Conservation (phyloP, 1,140 invertebrate species). For the Caenorhabditis inopinata region DNA sequence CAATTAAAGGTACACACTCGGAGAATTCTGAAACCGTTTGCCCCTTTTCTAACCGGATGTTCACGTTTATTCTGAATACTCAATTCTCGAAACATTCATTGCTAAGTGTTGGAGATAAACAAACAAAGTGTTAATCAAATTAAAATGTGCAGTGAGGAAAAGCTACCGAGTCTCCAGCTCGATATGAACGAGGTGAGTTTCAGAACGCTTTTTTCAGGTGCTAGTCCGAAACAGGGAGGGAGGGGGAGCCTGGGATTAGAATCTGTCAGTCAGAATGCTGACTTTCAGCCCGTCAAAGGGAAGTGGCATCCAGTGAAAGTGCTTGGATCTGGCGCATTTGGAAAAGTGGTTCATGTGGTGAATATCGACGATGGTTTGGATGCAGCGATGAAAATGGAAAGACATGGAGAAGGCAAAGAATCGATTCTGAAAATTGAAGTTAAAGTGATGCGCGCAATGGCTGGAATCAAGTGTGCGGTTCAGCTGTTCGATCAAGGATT, state of each 20-base stretch:
- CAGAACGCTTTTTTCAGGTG: not conserved
- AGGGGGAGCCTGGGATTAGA: too few relatives aligned
- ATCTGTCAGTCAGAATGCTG: too few relatives aligned
- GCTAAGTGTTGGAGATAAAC: too few relatives aligned
- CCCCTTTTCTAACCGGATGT: too few relatives aligned
- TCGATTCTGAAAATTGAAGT: not conserved
- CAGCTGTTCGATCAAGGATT: not conserved
- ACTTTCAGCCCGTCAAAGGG: not conserved
- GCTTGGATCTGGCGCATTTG: not conserved
- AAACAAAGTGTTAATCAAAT: too few relatives aligned
- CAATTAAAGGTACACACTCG: too few relatives aligned
- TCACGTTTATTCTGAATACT: too few relatives aligned
- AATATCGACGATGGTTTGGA: not conserved
- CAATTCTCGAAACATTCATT: too few relatives aligned
- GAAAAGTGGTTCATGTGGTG: not conserved
- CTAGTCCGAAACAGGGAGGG: not conserved
- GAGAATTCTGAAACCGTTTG: too few relatives aligned
- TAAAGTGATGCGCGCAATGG: not conserved
- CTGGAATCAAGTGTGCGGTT: not conserved
- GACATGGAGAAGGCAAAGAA: not conserved
- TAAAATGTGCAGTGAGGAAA: not conserved
- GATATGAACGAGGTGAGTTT: slow-evolving; percentile 5
- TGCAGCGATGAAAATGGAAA: not conserved
- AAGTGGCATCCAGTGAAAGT: not conserved
- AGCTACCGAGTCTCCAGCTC: slow-evolving; percentile 8